Percentiles rank a stretch among this genome's conserved stretches.
Evolutionary conservation across 2,888 invertebrate genomes (phyloP).

Genomic region (Theodoxus fluviatilis): DNA sequence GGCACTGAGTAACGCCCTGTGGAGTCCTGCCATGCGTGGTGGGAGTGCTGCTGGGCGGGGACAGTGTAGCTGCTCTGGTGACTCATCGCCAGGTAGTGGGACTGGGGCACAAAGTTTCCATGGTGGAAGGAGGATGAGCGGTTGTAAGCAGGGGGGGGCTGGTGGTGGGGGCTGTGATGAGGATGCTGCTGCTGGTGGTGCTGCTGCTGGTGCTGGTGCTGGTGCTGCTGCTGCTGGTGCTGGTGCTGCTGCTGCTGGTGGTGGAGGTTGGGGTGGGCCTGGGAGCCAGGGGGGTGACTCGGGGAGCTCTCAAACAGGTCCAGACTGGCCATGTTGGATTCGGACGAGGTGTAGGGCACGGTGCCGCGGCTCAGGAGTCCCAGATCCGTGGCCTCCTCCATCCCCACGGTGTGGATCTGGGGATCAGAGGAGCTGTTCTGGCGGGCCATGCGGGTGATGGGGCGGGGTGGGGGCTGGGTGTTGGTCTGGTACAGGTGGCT

Average conservation of each 20-base stretch:
- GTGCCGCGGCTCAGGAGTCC: not conserved
- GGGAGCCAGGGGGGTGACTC: not conserved
- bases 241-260: not conserved
- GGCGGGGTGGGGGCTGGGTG: slow-evolving; percentile 45
- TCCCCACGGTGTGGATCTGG: slow-evolving; percentile 66
- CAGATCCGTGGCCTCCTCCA: not conserved
- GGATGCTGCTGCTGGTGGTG: slow-evolving; percentile 11
- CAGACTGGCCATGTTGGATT: too few relatives aligned
- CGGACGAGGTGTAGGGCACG: slow-evolving; percentile 6
- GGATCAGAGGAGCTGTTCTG: slow-evolving; percentile 72
- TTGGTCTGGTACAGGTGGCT: not conserved
- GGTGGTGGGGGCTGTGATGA: not conserved
- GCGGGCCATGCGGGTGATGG: slow-evolving; percentile 69
- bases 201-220: not conserved
- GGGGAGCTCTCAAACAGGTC: not conserved
- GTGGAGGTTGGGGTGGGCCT: not conserved
- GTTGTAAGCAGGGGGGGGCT: not conserved
- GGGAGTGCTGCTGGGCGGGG: not conserved
- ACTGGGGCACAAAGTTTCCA: not conserved
- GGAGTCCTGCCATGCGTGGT: too few relatives aligned
- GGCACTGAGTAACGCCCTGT: too few relatives aligned
- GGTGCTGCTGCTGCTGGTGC: slow-evolving; percentile 21
- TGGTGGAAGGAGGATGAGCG: not conserved
- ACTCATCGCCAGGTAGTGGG: not conserved
- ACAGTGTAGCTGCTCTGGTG: not conserved